Evolutionary conservation across 2,888 invertebrate species (phyloP), one percentile per base, ranked within the genome.

Genomic region (Acronicta psi): DNA sequence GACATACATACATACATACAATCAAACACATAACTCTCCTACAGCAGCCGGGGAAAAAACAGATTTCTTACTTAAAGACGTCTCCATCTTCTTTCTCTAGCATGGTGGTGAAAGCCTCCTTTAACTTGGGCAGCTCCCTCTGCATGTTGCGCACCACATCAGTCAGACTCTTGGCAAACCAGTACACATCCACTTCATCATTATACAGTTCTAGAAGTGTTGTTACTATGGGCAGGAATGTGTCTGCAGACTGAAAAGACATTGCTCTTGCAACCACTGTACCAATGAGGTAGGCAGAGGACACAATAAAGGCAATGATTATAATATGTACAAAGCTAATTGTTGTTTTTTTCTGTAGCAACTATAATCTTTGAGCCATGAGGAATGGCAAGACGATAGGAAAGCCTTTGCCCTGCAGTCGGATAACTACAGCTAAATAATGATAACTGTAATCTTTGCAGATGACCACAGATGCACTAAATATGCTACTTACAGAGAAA

Each of bases 161-260:
- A 58, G 96, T 96, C 75, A 98, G 96, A 17, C 96, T 96, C 82
- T 96, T 97, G 0, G 97, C 95, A 44, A 98, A 91, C 97, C 98
- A 98, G 91, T 97, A 98, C 0, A 96, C 95, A 76, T 98, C 97
- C 0, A 96, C 95, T 69, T 97, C 96, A 74, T 96, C 95, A 31
- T 96, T 96, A 74, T 96, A 96, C 57, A 97, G 95, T 73, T 96
- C 95, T 59, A 96, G 91, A 0, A 98, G 89, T 0, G 96, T 95
- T 59, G 96, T 95, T 0, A 96, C 96, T 79, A 97, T 96, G 0
- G 95, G 94, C 25, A 96, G 83, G 76, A 96, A 96, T 7, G 95
- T 93, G 61, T 94, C 94, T 20, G 95, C 90, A 51, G 95, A 93
- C 92, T 95, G 83, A 14, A 41, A 41, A 6, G 36, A 14, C 10